Evolutionary conservation across 2,797 vertebrate species (phyloP).

Genomic region (Helostoma temminkii): DNA sequence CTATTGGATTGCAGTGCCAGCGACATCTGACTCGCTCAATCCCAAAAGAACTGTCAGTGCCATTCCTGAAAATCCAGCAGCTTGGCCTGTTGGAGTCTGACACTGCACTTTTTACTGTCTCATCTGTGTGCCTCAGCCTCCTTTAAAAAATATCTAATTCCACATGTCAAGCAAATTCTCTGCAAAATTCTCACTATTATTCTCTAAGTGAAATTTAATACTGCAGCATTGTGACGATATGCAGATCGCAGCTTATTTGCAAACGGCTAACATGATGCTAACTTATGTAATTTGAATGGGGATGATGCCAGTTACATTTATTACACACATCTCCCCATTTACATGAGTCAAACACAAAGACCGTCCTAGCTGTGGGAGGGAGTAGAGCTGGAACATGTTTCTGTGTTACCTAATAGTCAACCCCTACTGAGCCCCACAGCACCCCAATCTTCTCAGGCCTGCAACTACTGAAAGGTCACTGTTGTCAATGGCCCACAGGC

Average conservation of each 20-base stretch:
- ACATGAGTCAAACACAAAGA: constrained; percentile 40
- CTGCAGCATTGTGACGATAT: constrained; percentile 17
- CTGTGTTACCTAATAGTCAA: constrained; percentile 33
- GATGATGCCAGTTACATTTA: constrained; percentile 27
- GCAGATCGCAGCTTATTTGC: constrained; percentile 46
- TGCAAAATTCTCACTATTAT: constrained; percentile 9
- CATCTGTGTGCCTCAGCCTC: constrained; percentile 9
- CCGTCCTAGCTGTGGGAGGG: constrained; percentile 10
- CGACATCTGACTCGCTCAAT: constrained; percentile 69
- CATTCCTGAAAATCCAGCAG: constrained; percentile 54
- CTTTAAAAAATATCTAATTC: constrained; percentile 31
- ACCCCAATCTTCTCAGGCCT: constrained; percentile 45
- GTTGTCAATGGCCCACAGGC: constrained; percentile 52
- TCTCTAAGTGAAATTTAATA: constrained; percentile 7
- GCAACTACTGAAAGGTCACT: constrained; percentile 66
- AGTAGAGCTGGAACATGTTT: constrained; percentile 26
- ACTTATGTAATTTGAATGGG: constrained; percentile 50
- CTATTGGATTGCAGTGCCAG: constrained; percentile 55
- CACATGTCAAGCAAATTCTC: constrained; percentile 20
- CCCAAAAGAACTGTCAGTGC: constrained; percentile 66
- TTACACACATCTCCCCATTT: constrained; percentile 31
- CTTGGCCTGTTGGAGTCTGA: constrained; percentile 53
- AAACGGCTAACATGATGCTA: constrained; percentile 47
- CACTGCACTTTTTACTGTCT: constrained; percentile 59
- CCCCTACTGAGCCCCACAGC: constrained; percentile 49